Evolutionary conservation across 2,888 invertebrate genomes (phyloP).

Genomic region (Isoperla grammatica): DNA sequence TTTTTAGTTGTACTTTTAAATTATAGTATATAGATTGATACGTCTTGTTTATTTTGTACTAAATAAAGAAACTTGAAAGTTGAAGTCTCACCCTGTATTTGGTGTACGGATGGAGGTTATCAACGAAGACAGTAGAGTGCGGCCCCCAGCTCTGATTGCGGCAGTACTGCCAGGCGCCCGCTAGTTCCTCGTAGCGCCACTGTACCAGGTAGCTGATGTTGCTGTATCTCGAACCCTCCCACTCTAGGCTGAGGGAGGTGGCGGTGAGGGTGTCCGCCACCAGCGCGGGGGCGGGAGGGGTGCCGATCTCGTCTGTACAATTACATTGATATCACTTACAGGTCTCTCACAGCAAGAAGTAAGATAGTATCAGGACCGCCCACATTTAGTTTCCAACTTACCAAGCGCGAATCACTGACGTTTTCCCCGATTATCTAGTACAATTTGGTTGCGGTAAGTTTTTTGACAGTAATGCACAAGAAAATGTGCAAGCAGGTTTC

Average conservation of each 20-base stretch:
- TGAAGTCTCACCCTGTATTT: conserved; percentile 68
- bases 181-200: conserved; percentile 65
- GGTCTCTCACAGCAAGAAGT: no score
- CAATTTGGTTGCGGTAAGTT: no score
- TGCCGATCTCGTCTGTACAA: conserved; percentile 55
- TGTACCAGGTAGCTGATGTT: conserved; percentile 57
- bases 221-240: conserved; percentile 49
- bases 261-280: conserved; percentile 72
- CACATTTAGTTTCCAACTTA: no score
- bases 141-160: conserved; percentile 62
- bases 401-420: no score
- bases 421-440: no score
- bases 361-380: no score
- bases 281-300: conserved; percentile 67
- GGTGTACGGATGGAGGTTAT: conserved; percentile 78
- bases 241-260: conserved; percentile 72
- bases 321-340: neutral
- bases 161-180: conserved; percentile 77
- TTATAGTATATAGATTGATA: no score
- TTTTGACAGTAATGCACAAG: no score
- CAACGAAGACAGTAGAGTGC: conserved; percentile 59
- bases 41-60: no score
- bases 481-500: no score
- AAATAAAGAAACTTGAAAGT: no score
- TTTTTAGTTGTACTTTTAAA: neutral